These are phyloP conservation scores for Porites lobata DNA, from an alignment of 92 coral and sea anemone genomes.

Conservation along the genomic window DNA sequence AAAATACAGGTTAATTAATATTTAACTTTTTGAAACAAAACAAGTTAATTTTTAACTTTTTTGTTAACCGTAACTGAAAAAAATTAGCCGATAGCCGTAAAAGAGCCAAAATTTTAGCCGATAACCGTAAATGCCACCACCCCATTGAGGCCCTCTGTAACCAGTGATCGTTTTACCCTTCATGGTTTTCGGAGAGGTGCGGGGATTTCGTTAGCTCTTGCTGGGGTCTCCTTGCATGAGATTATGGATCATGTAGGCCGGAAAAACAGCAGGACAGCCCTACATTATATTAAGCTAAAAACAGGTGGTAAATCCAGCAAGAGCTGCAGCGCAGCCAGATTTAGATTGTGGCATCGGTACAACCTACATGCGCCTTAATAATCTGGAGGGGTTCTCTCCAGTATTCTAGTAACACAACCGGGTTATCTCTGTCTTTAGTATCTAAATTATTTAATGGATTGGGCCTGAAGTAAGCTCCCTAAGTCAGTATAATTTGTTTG, in stretches of 20 bases:
- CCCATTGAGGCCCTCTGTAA: no score
- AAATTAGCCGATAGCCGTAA: no score
- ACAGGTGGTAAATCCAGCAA: constrained; percentile 33
- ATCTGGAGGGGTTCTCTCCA: constrained; percentile 1
- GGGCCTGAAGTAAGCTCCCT: constrained; percentile 1
- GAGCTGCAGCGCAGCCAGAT: constrained; percentile 26
- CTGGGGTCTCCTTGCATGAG: constrained; percentile 6
- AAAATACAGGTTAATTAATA: no score
- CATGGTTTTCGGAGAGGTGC: constrained; percentile 59
- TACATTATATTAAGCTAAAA: constrained; percentile 39
- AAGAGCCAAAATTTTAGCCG: no score
- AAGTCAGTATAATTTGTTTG: neutral
- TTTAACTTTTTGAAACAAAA: no score
- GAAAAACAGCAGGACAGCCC: constrained; percentile 35
- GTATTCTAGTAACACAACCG: neutral
- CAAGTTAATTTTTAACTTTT: no score
- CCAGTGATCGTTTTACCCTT: neutral
- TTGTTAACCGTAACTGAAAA: no score
- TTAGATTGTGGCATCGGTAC: constrained; percentile 4
- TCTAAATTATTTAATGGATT: neutral
- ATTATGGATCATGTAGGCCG: constrained; percentile 59
- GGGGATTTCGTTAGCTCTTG: constrained; percentile 39
- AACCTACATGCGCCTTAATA: neutral
- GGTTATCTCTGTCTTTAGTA: neutral
- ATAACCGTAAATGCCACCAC: no score